A percentile compares a stretch with the other conserved stretches of the same genome.
These are phyloP conservation scores for Cyrtorhinus lividipennis DNA, from an alignment of 1,140 invertebrate species.

Conservation along the genomic window DNA sequence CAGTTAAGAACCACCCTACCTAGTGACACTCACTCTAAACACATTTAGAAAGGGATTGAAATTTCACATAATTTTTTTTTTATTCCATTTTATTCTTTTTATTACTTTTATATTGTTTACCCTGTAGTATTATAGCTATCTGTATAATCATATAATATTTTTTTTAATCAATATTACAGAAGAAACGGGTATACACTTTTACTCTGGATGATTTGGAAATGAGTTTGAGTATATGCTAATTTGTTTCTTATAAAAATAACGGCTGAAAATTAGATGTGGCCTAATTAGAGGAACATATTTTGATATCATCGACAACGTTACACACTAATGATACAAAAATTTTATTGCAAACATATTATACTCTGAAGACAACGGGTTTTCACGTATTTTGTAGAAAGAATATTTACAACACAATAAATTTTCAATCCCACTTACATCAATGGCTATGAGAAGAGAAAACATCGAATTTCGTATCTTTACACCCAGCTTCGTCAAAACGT, in stretches of 20 bases:
- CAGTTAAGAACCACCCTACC: constrained; percentile 14
- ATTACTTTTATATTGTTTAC: constrained; percentile 17
- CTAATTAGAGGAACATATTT: constrained; percentile 22
- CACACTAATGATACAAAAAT: constrained; percentile 18
- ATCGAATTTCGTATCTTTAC: neutral
- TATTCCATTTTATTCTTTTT: constrained; percentile 13
- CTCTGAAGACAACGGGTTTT: neutral
- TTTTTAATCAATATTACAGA: too few species aligned
- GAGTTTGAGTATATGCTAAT: neutral
- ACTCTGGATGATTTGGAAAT: neutral
- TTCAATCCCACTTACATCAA: neutral
- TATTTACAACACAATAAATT: neutral
- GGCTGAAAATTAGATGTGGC: constrained; percentile 18
- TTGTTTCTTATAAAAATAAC: constrained; percentile 20
- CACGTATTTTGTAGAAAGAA: neutral
- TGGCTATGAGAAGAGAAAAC: neutral
- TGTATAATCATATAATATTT: neutral
- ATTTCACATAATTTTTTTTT: constrained; percentile 13
- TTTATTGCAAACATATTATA: constrained; percentile 17
- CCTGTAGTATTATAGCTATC: constrained; percentile 17
- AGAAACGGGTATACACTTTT: neutral
- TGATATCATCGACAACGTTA: constrained; percentile 1
- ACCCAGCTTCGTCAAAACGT: neutral
- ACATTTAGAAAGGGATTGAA: constrained; percentile 14
- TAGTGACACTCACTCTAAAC: constrained; percentile 13